These are phyloP conservation scores for Leptinotarsa texana DNA, from an alignment of 1,140 invertebrate genomes.

Conservation along the genomic window DNA sequence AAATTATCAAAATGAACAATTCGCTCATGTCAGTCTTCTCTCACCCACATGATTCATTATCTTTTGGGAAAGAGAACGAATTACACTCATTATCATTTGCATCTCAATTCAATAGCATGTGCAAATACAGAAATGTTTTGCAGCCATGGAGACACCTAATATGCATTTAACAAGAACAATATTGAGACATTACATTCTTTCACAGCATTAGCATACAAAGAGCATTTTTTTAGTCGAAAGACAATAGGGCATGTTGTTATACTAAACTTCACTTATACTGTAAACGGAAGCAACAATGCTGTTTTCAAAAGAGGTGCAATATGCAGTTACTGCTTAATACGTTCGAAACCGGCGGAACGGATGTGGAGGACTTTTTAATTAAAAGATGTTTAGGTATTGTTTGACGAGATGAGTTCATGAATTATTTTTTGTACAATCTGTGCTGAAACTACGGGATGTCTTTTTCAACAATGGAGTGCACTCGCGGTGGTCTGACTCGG, in stretches of 20 bases:
- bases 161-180: slow-evolving; percentile 8
- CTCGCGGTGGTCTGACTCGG: too few relatives aligned
- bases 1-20: too few relatives aligned
- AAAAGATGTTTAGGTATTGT: not conserved
- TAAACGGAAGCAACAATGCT: not conserved
- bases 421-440: too few relatives aligned
- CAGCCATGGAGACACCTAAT: not conserved
- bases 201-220: not conserved
- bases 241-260: not conserved
- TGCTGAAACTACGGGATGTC: too few relatives aligned
- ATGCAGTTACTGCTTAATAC: not conserved
- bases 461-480: too few relatives aligned
- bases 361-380: not conserved
- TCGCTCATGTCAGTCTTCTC: too few relatives aligned
- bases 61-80: too few relatives aligned
- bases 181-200: slow-evolving; percentile 2
- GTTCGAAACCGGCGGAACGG: not conserved
- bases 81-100: too few relatives aligned
- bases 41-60: too few relatives aligned
- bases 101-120: not conserved
- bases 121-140: not conserved
- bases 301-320: not conserved
- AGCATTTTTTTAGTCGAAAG: not conserved
- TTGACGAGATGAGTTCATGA: too few relatives aligned
- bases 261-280: not conserved